Evolutionary conservation across 2,113 vertebrate species (phyloP).

Genomic region (Dunckerocampus dactyliophorus): DNA sequence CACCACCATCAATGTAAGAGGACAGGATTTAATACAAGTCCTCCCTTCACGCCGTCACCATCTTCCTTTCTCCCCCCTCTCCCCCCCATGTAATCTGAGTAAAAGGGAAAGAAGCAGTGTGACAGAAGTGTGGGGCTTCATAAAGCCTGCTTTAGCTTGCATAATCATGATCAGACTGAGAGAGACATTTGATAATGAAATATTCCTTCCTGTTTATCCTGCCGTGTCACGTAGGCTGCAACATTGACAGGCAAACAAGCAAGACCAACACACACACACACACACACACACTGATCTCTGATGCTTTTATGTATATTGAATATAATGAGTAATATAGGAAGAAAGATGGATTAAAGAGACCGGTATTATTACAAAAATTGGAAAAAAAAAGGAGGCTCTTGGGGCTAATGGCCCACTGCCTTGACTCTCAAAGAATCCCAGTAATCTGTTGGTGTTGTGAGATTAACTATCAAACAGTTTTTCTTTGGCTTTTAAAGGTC

Average conservation of each 20-base stretch:
- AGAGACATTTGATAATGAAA: slow-evolving; percentile 40
- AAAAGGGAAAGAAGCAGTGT: background rate
- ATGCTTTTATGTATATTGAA: slow-evolving; percentile 3
- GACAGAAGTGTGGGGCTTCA: slow-evolving; percentile 17
- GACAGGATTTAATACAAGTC: slow-evolving; percentile 46
- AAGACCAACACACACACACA: background rate
- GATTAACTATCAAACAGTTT: slow-evolving; percentile 70
- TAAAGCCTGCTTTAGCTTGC: slow-evolving; percentile 29
- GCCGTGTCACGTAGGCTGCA: slow-evolving; percentile 10
- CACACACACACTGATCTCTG: background rate
- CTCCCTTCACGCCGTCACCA: slow-evolving; percentile 13
- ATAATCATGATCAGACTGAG: slow-evolving; percentile 14
- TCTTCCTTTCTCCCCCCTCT: background rate
- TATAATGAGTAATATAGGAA: background rate
- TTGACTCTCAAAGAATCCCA: slow-evolving; percentile 62
- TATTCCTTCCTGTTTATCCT: slow-evolving; percentile 33
- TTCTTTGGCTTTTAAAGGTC: slow-evolving; percentile 60
- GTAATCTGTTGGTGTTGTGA: slow-evolving; percentile 67
- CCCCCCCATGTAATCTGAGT: slow-evolving; percentile 20
- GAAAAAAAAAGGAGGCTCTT: slow-evolving; percentile 49
- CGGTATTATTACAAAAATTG: slow-evolving; percentile 28
- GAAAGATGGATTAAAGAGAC: slow-evolving; percentile 29
- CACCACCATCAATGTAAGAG: slow-evolving; percentile 33
- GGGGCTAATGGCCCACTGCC: slow-evolving; percentile 60
- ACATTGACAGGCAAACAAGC: background rate